Evolutionary conservation across 2,888 invertebrate species (phyloP).

Genomic region (Hipparchia semele): DNA sequence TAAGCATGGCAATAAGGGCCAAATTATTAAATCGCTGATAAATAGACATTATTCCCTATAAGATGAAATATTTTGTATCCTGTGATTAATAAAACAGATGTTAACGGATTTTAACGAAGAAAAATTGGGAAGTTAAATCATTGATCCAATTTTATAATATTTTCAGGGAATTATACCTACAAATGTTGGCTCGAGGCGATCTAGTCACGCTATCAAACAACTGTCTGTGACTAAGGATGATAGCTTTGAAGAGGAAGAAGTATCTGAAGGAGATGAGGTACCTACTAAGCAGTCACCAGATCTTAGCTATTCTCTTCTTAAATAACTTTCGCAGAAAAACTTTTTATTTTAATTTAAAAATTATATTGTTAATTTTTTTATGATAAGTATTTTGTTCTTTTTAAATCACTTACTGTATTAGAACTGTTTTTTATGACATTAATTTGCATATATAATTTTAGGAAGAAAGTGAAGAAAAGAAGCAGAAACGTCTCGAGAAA

Average conservation of each 20-base stretch:
- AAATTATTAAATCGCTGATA: too few relatives aligned
- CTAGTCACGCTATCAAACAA: conserved; percentile 79
- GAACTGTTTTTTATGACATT: background rate
- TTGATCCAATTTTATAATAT: background rate
- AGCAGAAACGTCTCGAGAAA: conserved; percentile 84
- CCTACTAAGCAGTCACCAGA: background rate
- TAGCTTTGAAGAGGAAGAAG: conserved; percentile 80
- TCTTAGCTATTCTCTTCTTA: too few relatives aligned
- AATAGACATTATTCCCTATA: too few relatives aligned
- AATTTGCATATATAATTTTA: conserved; percentile 44
- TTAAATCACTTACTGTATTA: background rate
- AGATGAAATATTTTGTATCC: too few relatives aligned
- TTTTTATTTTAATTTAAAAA: too few relatives aligned
- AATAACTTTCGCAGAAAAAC: too few relatives aligned
- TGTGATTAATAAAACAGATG: too few relatives aligned
- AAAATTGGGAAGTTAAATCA: background rate
- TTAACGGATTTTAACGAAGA: too few relatives aligned
- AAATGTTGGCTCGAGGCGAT: conserved; percentile 72
- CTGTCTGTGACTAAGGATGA: conserved; percentile 78
- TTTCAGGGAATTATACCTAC: conserved; percentile 78
- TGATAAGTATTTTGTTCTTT: background rate
- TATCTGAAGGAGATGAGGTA: conserved; percentile 81
- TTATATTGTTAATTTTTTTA: too few relatives aligned
- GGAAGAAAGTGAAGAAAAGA: conserved; percentile 84
- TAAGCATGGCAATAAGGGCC: too few relatives aligned